Evolutionary conservation across 2,888 invertebrate species (phyloP).

Genomic region (Meteorus cinctellus): DNA sequence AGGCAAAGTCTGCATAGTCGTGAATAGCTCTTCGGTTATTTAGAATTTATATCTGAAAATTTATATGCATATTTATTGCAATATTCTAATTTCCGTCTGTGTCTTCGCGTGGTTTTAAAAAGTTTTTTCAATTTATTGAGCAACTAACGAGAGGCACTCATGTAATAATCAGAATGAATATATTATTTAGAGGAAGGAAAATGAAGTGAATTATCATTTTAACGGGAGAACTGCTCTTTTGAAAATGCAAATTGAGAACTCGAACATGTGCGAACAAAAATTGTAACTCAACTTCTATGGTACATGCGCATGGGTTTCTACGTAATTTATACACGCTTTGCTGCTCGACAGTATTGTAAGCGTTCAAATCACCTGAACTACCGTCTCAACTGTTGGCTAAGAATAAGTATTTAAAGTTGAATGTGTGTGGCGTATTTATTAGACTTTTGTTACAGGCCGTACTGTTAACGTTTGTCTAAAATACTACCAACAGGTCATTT

Average conservation of each 20-base stretch:
- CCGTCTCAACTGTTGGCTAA: conserved; percentile 43
- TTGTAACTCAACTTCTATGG: background rate
- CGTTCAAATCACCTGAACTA: conserved; percentile 55
- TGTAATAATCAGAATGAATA: no score
- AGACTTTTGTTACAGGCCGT: background rate
- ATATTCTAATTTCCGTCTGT: no score
- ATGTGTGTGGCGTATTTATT: background rate
- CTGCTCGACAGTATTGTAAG: conserved; percentile 42
- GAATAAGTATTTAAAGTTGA: conserved; percentile 35
- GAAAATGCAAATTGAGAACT: background rate
- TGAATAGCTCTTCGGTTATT: background rate
- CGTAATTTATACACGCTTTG: conserved; percentile 39
- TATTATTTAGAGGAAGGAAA: no score
- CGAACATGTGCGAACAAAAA: background rate
- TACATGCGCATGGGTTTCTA: background rate
- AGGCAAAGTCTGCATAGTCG: background rate
- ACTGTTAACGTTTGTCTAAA: background rate
- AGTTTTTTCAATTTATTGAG: no score
- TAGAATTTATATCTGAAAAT: background rate
- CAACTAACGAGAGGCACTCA: no score
- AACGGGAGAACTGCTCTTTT: background rate
- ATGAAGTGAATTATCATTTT: no score
- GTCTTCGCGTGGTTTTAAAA: no score
- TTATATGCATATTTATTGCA: background rate
- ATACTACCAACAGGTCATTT: no score